phyloP scores from a whole-genome alignment of 2,113 vertebrate genomes.

The Prionailurus bengalensis region DNA sequence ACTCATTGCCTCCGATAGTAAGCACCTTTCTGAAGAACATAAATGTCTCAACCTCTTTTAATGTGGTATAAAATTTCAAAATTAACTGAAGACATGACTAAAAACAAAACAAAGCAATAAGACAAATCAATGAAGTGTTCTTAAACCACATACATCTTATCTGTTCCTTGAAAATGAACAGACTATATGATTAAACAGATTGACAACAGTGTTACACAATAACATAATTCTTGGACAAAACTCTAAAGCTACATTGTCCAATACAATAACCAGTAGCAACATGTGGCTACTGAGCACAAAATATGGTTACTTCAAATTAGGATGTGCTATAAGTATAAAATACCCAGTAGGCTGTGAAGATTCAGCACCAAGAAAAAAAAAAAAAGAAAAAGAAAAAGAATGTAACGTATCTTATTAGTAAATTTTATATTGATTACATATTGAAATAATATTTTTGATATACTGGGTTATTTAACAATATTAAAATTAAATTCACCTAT shows the following conservation, averaged over 20 bases:
- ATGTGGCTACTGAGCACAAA: not conserved
- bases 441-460: constrained; percentile 33
- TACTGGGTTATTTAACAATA: not conserved
- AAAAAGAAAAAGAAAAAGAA: not conserved
- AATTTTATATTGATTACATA: not conserved
- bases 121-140: constrained; percentile 42
- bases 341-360: not conserved
- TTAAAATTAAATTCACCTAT: constrained; percentile 33
- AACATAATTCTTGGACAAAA: constrained; percentile 52
- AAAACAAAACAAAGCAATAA: constrained; percentile 51
- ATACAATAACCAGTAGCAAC: not conserved
- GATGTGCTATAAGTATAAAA: not conserved
- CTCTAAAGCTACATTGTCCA: not conserved
- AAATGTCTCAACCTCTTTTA: constrained; percentile 43
- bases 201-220: not conserved
- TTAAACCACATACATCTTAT: constrained; percentile 22
- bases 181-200: not conserved
- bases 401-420: constrained; percentile 22
- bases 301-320: not conserved
- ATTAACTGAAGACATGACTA: constrained; percentile 35
- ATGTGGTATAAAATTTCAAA: constrained; percentile 48
- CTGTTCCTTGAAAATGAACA: constrained; percentile 21
- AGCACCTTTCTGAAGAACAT: constrained; percentile 38
- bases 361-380: not conserved
- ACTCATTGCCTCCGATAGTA: constrained; percentile 33